Evolutionary conservation across 2,888 invertebrate genomes (phyloP).

Genomic region (Megastigmus dorsalis): DNA sequence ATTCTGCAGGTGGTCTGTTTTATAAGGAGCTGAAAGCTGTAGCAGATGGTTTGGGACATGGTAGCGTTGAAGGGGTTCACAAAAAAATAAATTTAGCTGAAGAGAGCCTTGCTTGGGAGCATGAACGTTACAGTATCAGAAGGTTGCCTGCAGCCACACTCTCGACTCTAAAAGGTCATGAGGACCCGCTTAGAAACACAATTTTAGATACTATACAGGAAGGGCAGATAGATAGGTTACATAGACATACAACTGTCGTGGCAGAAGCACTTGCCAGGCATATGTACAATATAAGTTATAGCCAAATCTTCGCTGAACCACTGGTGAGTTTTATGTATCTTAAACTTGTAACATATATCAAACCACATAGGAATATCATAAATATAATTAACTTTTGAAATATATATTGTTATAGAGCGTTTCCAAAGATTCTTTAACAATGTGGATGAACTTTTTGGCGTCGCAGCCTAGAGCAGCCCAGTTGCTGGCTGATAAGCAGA

Average conservation of each 20-base stretch:
- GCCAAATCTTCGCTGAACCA: constrained; percentile 83
- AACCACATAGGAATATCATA: no score
- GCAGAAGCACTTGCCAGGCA: constrained; percentile 90
- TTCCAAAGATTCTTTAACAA: constrained; percentile 82
- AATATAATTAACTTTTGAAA: constrained; percentile 36
- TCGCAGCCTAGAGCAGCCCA: constrained; percentile 86
- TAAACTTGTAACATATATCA: background rate
- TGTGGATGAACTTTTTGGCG: constrained; percentile 85
- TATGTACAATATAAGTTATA: constrained; percentile 82
- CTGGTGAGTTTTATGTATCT: constrained; percentile 79
- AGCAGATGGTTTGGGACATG: constrained; percentile 73
- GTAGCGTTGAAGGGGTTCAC: constrained; percentile 83
- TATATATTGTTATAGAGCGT: constrained; percentile 79
- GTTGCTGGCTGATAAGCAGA: constrained; percentile 80
- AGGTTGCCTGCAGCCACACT: constrained; percentile 94
- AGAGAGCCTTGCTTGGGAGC: constrained; percentile 95
- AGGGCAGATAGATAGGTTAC: constrained; percentile 78
- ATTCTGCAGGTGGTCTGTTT: constrained; percentile 83
- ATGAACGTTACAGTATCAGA: constrained; percentile 95
- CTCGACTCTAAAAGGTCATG: constrained; percentile 85
- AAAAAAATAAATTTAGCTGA: constrained; percentile 98
- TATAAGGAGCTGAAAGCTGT: constrained; percentile 80
- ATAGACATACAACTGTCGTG: constrained; percentile 82
- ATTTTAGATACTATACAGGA: constrained; percentile 80
- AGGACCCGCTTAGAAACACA: constrained; percentile 79